Conservation (phyloP, 1,140 invertebrate genomes). For the Brachionus plicatilis region DNA sequence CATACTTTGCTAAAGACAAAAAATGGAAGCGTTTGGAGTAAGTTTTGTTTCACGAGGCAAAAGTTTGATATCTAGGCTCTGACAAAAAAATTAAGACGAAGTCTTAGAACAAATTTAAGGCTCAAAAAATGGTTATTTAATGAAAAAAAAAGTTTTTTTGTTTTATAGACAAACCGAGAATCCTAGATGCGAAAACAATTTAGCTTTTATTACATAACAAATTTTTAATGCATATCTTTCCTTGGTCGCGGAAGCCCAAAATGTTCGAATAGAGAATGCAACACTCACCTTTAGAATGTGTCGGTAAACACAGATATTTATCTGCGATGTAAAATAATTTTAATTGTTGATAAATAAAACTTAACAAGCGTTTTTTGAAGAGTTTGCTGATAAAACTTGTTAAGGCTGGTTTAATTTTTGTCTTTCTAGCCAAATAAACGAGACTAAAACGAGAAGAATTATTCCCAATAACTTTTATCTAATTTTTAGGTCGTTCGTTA, state of each 20-base stretch:
- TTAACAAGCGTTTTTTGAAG: neutral
- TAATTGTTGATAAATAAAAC: neutral
- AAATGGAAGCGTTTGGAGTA: neutral
- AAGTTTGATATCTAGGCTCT: neutral
- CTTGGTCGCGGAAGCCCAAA: neutral
- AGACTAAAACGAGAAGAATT: neutral
- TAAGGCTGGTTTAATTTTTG: neutral
- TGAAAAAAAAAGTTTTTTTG: neutral
- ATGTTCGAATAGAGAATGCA: neutral
- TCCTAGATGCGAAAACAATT: neutral
- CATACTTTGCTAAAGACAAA: neutral
- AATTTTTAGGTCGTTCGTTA: neutral
- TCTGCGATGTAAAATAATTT: neutral
- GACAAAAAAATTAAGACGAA: neutral
- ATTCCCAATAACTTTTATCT: neutral
- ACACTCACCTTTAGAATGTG: neutral
- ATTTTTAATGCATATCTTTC: neutral
- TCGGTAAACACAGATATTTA: neutral
- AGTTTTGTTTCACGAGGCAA: neutral
- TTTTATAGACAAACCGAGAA: neutral
- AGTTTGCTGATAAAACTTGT: neutral
- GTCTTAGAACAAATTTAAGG: neutral
- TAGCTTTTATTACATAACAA: neutral
- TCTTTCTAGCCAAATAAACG: neutral
- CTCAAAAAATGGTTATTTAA: neutral